Evolutionary conservation across 2,113 vertebrate genomes (phyloP).

Genomic region (Thymallus thymallus): DNA sequence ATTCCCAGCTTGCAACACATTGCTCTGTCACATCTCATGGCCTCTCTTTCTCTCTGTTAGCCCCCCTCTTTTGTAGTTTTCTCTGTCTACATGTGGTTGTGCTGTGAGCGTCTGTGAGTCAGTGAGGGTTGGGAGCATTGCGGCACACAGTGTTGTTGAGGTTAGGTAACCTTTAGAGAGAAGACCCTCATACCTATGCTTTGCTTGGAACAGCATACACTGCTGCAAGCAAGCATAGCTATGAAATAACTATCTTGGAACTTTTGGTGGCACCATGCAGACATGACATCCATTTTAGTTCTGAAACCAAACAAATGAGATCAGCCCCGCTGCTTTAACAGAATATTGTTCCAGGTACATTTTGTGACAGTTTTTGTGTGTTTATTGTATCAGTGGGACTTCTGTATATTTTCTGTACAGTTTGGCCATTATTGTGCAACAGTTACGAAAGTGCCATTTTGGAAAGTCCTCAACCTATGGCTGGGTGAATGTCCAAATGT

Average conservation of each 20-base stretch:
- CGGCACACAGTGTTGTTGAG: not conserved
- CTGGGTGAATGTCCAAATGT: slow-evolving; percentile 28
- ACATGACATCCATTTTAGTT: too few relatives aligned
- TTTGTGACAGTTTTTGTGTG: too few relatives aligned
- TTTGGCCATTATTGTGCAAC: not conserved
- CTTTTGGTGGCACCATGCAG: too few relatives aligned
- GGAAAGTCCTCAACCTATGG: not conserved
- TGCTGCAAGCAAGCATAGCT: too few relatives aligned
- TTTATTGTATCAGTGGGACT: too few relatives aligned
- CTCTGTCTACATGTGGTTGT: slow-evolving; percentile 44
- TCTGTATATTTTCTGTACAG: not conserved
- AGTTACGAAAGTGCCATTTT: not conserved
- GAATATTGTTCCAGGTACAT: too few relatives aligned
- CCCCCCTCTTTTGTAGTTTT: slow-evolving; percentile 30
- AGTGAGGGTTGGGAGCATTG: slow-evolving; percentile 12
- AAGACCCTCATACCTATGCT: too few relatives aligned
- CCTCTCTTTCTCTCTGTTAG: not conserved
- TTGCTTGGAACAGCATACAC: too few relatives aligned
- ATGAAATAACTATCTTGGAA: too few relatives aligned
- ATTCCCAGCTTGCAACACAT: slow-evolving; percentile 52
- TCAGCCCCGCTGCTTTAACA: too few relatives aligned
- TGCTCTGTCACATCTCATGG: slow-evolving; percentile 25
- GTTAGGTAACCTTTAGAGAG: too few relatives aligned
- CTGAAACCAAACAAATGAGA: too few relatives aligned
- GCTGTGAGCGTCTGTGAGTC: slow-evolving; percentile 45